Base-by-base conservation (phyloP, 1,140 invertebrate genomes). In the Lordiphosa collinella region DNA sequence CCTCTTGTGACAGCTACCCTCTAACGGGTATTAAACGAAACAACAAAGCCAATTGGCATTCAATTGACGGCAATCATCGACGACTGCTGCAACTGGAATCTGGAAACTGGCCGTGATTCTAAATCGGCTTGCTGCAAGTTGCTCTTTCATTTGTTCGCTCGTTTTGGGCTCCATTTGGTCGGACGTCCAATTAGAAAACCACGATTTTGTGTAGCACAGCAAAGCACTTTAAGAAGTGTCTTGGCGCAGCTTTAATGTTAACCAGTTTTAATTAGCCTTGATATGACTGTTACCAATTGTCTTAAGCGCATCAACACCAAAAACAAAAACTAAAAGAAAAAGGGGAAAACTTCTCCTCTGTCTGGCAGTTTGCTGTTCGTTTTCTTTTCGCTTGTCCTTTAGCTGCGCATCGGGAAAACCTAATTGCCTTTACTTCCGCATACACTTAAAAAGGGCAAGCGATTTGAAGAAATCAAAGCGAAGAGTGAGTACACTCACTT, bases 31-130 rank as follows among this genome's bases (percentile, higher is more conserved):
- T 25, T 25, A 25, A 25, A 25, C 36, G 8, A 35, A 53, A 62
- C 61, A 58, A 72, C 72, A 78, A 72, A 25, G 22, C 66, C 73
- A 78, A 78, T 78, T 72, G 74, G 62, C 67, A 67, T 76, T 61
- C 73, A 78, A 72, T 78, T 78, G 73, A 78, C 56, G 67, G 62
- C 67, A 78, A 72, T 78, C 73, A 67, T 78, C 54, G 56, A 38
- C 63, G 22, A 44, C 41, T 43, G 37, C 22, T 7, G 22, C 22
- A 25, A 25, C 22, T 25, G 22, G 2, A 25, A 7, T 25, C 22
- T 6, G 22, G 0, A 25, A 25, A 25, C 6, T 25, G 49, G 46
- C 72, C 37, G 72, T 66, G 60, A 54, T 60, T 71, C 48, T 65
- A 44, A 54, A 51, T 50, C 59, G 46, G 3, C 16, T 38, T 47